Percentiles rank a stretch among this genome's conserved stretches.
phyloP scores from a whole-genome alignment of 2,888 invertebrate species.

The Galeopsomyia nigrocyanea region DNA sequence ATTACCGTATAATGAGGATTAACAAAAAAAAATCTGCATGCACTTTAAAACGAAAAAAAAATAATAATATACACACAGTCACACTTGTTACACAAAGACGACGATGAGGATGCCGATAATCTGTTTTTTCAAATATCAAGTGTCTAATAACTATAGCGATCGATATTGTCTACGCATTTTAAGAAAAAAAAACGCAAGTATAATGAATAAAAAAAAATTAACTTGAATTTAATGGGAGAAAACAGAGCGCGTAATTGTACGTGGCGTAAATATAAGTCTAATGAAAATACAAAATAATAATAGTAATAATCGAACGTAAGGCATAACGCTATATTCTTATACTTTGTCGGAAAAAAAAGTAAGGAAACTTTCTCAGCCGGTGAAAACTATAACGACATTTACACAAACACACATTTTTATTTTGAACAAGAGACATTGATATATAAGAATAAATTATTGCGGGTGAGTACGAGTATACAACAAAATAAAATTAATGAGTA shows the following conservation, averaged over 20 bases:
- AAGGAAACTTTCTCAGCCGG: conserved; percentile 20
- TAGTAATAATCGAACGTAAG: conserved; percentile 60
- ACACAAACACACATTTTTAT: not conserved
- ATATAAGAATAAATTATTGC: not conserved
- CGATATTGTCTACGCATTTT: conserved; percentile 64
- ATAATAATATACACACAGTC: conserved; percentile 45
- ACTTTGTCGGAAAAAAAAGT: conserved; percentile 51
- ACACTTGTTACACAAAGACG: conserved; percentile 37
- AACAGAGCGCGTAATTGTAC: conserved; percentile 31
- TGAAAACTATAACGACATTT: conserved; percentile 1
- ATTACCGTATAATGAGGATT: conserved; percentile 34
- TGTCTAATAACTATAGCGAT: conserved; percentile 65
- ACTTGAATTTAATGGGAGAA: conserved; percentile 34
- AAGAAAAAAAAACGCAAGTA: conserved; percentile 35
- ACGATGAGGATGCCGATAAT: conserved; percentile 52
- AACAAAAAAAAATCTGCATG: conserved; percentile 43
- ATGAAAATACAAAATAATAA: conserved; percentile 60
- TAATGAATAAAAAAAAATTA: conserved; percentile 58
- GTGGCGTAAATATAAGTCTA: conserved; percentile 40
- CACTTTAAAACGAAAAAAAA: conserved; percentile 34
- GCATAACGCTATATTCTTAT: conserved; percentile 64
- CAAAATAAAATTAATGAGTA: conserved; percentile 51
- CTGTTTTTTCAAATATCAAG: conserved; percentile 63
- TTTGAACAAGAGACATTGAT: too few relatives aligned
- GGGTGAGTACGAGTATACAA: conserved; percentile 42